Conservation (phyloP, 2,113 vertebrate species). For the Halcyon senegalensis region DNA sequence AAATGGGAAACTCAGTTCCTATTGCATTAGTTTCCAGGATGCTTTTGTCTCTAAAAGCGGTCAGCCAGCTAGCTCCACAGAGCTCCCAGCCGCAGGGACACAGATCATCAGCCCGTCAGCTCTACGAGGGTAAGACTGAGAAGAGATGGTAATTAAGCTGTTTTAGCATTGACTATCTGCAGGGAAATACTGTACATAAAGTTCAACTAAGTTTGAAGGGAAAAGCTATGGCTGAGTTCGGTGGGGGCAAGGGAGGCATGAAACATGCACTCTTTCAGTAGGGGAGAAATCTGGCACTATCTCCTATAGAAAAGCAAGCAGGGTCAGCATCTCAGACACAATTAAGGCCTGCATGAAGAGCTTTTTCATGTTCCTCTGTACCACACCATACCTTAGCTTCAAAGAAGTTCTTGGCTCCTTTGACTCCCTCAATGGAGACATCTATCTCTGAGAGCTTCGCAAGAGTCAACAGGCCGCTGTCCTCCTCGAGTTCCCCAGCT, state of each 20-base stretch:
- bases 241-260: neutral
- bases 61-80: neutral
- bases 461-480: slow-evolving; percentile 90
- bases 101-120: neutral
- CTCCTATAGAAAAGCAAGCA: neutral
- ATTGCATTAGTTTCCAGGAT: neutral
- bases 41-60: neutral
- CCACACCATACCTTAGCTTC: slow-evolving; percentile 89
- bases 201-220: neutral
- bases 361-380: neutral
- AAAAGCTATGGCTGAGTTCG: neutral
- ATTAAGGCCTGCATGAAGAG: neutral
- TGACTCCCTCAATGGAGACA: slow-evolving; percentile 91
- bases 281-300: neutral
- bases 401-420: slow-evolving; percentile 94
- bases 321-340: neutral
- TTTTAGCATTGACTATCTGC: neutral
- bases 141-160: neutral
- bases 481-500: slow-evolving; percentile 88
- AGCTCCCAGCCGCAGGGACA: neutral
- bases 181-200: neutral
- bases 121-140: neutral
- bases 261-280: neutral
- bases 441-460: slow-evolving; percentile 93
- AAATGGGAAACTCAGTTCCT: neutral